These are phyloP conservation scores for Troides aeacus DNA, from an alignment of 2,888 invertebrate genomes.

Conservation along the genomic window DNA sequence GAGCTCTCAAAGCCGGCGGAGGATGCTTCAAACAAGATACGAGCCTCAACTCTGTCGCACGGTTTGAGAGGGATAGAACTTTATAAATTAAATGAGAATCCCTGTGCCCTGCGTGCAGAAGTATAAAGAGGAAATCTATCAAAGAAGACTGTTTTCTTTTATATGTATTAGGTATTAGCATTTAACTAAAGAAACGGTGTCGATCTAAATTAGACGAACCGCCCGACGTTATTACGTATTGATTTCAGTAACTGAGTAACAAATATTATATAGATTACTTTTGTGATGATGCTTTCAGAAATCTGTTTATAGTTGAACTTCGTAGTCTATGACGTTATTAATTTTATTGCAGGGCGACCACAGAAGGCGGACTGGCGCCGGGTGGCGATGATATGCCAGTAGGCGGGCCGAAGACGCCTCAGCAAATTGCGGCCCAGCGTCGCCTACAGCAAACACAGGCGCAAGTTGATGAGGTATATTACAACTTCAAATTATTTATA, in stretches of 20 bases:
- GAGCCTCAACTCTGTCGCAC: slow-evolving; percentile 6
- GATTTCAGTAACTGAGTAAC: too few relatives aligned
- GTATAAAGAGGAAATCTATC: slow-evolving; percentile 1
- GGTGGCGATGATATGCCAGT: slow-evolving; percentile 87
- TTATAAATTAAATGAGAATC: slow-evolving; percentile 20
- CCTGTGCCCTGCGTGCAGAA: neutral
- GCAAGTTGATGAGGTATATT: slow-evolving; percentile 87
- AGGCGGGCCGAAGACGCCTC: slow-evolving; percentile 92
- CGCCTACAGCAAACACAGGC: slow-evolving; percentile 92
- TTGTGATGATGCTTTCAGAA: too few relatives aligned
- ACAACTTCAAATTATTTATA: neutral
- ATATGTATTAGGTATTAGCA: neutral
- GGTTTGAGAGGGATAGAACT: slow-evolving; percentile 4
- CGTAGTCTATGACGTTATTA: neutral
- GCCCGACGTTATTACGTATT: too few relatives aligned
- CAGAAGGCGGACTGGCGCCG: slow-evolving; percentile 84
- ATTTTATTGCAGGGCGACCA: slow-evolving; percentile 74
- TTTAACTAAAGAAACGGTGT: too few relatives aligned
- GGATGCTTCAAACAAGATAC: slow-evolving; percentile 27
- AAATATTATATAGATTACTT: too few relatives aligned
- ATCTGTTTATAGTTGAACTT: neutral
- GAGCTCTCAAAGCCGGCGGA: slow-evolving; percentile 16
- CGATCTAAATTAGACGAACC: too few relatives aligned
- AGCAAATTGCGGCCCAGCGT: slow-evolving; percentile 90
- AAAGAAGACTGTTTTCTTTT: neutral